Conservation (phyloP, 2,888 invertebrate species). For the Drosophila sordidula region DNA sequence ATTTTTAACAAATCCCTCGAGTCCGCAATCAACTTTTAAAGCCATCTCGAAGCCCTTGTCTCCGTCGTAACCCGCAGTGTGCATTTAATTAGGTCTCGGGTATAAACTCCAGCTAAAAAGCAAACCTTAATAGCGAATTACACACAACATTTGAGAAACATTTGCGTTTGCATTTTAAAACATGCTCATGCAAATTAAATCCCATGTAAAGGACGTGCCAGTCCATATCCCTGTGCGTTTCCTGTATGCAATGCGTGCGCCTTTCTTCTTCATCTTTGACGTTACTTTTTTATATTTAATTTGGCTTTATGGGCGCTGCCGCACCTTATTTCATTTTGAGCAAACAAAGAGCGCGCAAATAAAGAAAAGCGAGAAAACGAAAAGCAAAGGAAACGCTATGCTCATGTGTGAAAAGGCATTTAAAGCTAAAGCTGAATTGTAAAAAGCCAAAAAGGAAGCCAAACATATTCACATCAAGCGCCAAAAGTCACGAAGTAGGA, state of each 20-base stretch:
- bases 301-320: slow-evolving; percentile 74
- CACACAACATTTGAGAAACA: slow-evolving; percentile 66
- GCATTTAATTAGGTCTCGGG: slow-evolving; percentile 70
- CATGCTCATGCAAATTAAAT: slow-evolving; percentile 70
- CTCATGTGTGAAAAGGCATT: slow-evolving; percentile 71
- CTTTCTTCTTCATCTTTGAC: slow-evolving; percentile 11
- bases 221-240: slow-evolving; percentile 19
- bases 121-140: slow-evolving; percentile 61
- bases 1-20: slow-evolving; percentile 21
- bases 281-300: slow-evolving; percentile 67
- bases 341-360: slow-evolving; percentile 63
- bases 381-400: slow-evolving; percentile 32
- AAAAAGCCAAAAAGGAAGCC: slow-evolving; percentile 60
- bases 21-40: slow-evolving; percentile 54
- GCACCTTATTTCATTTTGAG: slow-evolving; percentile 65
- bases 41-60: slow-evolving; percentile 15
- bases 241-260: slow-evolving; percentile 30
- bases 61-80: slow-evolving; percentile 11
- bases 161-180: slow-evolving; percentile 50
- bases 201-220: slow-evolving; percentile 47
- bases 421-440: slow-evolving; percentile 39
- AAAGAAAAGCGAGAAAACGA: slow-evolving; percentile 26
- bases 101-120: slow-evolving; percentile 39
- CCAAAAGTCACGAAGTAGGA: slow-evolving; percentile 70
- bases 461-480: slow-evolving; percentile 63